Evolutionary conservation across 2,888 invertebrate species (phyloP).

Genomic region (Lepidocyrtinus sp.): DNA sequence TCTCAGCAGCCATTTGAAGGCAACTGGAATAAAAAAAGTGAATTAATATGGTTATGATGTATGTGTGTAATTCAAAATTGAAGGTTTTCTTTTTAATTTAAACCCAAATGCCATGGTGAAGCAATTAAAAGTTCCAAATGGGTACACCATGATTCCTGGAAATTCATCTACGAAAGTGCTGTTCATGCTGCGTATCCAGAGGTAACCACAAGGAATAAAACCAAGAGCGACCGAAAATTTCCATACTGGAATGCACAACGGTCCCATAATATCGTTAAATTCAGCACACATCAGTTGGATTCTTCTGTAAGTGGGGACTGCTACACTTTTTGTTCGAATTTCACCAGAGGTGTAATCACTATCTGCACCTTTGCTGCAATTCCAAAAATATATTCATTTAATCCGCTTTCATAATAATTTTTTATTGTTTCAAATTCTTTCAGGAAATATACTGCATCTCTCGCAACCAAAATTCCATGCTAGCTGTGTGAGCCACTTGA

Average conservation of each 20-base stretch:
- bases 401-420: too few species aligned
- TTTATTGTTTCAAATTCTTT: too few species aligned
- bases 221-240: constrained; percentile 37
- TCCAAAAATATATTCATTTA: too few species aligned
- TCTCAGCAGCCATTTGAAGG: constrained; percentile 36
- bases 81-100: background rate
- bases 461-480: constrained; percentile 51
- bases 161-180: constrained; percentile 41
- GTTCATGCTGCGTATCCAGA: constrained; percentile 47
- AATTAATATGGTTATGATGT: background rate
- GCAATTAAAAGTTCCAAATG: constrained; percentile 37
- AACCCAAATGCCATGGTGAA: constrained; percentile 43
- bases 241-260: constrained; percentile 26
- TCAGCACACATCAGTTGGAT: constrained; percentile 24
- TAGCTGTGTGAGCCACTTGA: constrained; percentile 35
- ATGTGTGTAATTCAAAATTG: background rate
- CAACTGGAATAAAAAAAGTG: constrained; percentile 22
- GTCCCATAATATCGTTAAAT: constrained; percentile 29
- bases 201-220: constrained; percentile 39
- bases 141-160: constrained; percentile 40
- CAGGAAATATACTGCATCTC: constrained; percentile 43
- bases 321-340: background rate
- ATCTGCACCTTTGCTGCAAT: constrained; percentile 34
- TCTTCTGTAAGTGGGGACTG: constrained; percentile 26
- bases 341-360: constrained; percentile 7